These are phyloP conservation scores for Dexiosoma caninum DNA, from an alignment of 2,888 invertebrate genomes.

Conservation along the genomic window DNA sequence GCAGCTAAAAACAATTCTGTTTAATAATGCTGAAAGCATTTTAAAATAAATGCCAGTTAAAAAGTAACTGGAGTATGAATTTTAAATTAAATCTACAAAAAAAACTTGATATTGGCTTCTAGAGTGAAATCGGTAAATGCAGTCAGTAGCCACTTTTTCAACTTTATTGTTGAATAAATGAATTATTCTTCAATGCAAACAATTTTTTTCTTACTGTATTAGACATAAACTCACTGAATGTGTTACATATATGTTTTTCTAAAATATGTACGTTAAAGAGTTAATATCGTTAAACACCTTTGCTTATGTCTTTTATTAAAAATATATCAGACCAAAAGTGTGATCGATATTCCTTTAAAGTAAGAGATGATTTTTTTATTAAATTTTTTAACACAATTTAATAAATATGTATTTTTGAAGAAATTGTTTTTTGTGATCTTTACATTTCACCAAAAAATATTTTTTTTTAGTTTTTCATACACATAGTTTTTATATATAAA, in stretches of 20 bases:
- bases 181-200: too few relatives aligned
- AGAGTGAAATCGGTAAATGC: not conserved
- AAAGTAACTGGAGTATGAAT: not conserved
- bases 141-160: too few relatives aligned
- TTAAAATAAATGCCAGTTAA: constrained; percentile 10
- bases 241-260: too few relatives aligned
- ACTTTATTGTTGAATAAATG: too few relatives aligned
- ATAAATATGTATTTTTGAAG: not conserved
- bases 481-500: not conserved
- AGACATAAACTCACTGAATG: too few relatives aligned
- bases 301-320: not conserved
- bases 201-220: too few relatives aligned
- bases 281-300: not conserved
- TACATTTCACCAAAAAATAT: not conserved
- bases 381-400: not conserved
- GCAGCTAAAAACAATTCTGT: not conserved
- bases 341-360: not conserved
- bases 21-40: not conserved
- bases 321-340: too few relatives aligned
- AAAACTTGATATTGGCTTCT: not conserved
- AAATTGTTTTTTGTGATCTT: not conserved
- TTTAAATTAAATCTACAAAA: not conserved
- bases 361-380: not conserved
- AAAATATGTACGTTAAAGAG: too few relatives aligned
- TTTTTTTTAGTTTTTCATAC: not conserved